These are phyloP conservation scores for Ferdinandea cuprea DNA, from an alignment of 2,888 invertebrate genomes.

Conservation along the genomic window DNA sequence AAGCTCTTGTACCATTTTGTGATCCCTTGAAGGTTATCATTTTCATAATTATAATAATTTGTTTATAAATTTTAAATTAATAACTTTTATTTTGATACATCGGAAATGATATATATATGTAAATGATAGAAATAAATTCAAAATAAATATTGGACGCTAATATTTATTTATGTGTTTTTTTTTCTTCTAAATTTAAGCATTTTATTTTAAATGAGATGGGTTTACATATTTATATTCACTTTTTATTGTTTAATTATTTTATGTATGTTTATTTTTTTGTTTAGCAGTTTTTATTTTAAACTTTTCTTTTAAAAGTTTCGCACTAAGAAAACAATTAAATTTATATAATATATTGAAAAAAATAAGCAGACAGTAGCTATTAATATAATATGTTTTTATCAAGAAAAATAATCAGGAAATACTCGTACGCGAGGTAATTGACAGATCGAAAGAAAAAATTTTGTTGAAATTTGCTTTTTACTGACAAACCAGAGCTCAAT, in stretches of 20 bases:
- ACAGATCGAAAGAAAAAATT: no score
- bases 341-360: no score
- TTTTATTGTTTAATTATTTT: background rate
- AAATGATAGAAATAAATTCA: slow-evolving; percentile 35
- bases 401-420: no score
- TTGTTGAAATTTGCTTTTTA: no score
- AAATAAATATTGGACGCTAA: slow-evolving; percentile 66
- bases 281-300: slow-evolving; percentile 51
- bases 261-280: slow-evolving; percentile 49
- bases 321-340: background rate
- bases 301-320: slow-evolving; percentile 16
- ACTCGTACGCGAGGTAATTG: no score
- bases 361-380: no score
- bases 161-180: slow-evolving; percentile 12
- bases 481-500: no score
- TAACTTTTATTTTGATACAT: slow-evolving; percentile 55
- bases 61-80: slow-evolving; percentile 71
- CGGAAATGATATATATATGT: slow-evolving; percentile 35
- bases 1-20: slow-evolving; percentile 77
- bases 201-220: slow-evolving; percentile 58
- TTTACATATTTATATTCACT: slow-evolving; percentile 53
- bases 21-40: slow-evolving; percentile 77
- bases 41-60: slow-evolving; percentile 75
- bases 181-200: slow-evolving; percentile 59
- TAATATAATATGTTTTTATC: no score